A percentile compares a stretch with the other conserved stretches of the same genome.
phyloP scores from a whole-genome alignment of 2,797 vertebrate genomes.

The Oryzias dopingdopingensis region DNA sequence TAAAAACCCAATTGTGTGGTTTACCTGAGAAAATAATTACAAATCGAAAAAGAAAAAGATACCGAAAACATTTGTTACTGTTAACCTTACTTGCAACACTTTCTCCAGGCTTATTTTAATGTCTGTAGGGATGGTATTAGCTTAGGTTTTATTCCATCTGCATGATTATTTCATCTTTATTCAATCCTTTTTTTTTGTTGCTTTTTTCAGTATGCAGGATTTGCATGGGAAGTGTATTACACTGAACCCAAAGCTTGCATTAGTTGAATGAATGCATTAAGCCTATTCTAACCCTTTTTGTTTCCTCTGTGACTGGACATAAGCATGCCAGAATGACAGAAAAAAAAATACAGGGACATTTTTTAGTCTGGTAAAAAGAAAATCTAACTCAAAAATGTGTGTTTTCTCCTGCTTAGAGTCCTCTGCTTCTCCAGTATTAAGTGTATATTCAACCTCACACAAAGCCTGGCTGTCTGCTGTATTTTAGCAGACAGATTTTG shows the following conservation, averaged over 20 bases:
- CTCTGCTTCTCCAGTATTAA: background rate
- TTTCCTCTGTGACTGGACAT: constrained; percentile 13
- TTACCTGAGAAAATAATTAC: too few species aligned
- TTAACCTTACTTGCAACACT: constrained; percentile 14
- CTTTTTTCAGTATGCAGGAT: constrained; percentile 8
- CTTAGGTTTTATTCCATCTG: constrained; percentile 19
- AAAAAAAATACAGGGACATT: background rate
- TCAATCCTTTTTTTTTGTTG: constrained; percentile 15
- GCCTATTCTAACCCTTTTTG: background rate
- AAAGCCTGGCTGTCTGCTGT: constrained; percentile 51
- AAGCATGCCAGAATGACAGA: constrained; percentile 6
- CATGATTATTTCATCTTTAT: constrained; percentile 29
- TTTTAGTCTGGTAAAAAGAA: constrained; percentile 43
- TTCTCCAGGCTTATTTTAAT: constrained; percentile 12
- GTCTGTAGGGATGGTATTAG: constrained; percentile 17
- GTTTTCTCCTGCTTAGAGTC: too few species aligned
- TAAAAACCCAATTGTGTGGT: too few species aligned
- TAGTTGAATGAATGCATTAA: constrained; percentile 15
- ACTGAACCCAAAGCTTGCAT: constrained; percentile 4
- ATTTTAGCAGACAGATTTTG: constrained; percentile 41
- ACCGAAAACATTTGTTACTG: too few species aligned
- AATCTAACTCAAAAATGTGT: too few species aligned
- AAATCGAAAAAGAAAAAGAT: too few species aligned
- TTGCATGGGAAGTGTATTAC: constrained; percentile 11
- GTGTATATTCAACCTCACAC: constrained; percentile 57